Evolutionary conservation across 2,888 invertebrate species (phyloP), one percentile per base, ranked within the genome.

Genomic region (Oscheius myriophilus): DNA sequence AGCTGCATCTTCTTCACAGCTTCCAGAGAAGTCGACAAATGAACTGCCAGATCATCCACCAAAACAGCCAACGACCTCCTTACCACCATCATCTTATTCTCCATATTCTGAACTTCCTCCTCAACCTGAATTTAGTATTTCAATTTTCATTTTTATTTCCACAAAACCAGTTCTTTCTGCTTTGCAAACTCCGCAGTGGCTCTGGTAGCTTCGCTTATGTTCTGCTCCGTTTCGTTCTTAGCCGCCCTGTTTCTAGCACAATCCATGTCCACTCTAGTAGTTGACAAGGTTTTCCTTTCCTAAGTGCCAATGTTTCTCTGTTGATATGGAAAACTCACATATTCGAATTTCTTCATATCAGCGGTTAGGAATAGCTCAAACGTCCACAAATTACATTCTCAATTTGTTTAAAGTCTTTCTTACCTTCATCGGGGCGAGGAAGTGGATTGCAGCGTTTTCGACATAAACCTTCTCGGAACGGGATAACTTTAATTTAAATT

Each of bases 321-420:
- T 43, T 18, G 3, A 63, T 33, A 39, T 14, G 9, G 16, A 11
- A 16, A 53, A 52, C 63, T 42, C 18, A 63, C 63, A 51, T 42
- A 54, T 52, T 53, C 63, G 23, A 63, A 63, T 16, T 63, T 63
- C 53, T 53, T 63, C 63, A 63, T 63, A 26, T 63, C 63, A 33
- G 63, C 53, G 26, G 51, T 42, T 9, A 63, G 51, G 62, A 62
- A 53, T 41, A 53, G 63, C 63, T 63, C 53, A 63, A 63, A 63
- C 49, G 54, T 63, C 63, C 41, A 52, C 21, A 63, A 53, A 53
- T 18, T 63, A 45, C 2, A 18, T 7, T 41, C 14, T 49, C 25
- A 14, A 33, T 53, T 1, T 23, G 2, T 63, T 16, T 11, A 39
- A 58, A 26, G 26, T 18, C 12, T 16, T 18, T n/a, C 42, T 14